These are phyloP conservation scores for Plestiodon gilberti DNA, from an alignment of 2,113 vertebrate species.

Conservation along the genomic window DNA sequence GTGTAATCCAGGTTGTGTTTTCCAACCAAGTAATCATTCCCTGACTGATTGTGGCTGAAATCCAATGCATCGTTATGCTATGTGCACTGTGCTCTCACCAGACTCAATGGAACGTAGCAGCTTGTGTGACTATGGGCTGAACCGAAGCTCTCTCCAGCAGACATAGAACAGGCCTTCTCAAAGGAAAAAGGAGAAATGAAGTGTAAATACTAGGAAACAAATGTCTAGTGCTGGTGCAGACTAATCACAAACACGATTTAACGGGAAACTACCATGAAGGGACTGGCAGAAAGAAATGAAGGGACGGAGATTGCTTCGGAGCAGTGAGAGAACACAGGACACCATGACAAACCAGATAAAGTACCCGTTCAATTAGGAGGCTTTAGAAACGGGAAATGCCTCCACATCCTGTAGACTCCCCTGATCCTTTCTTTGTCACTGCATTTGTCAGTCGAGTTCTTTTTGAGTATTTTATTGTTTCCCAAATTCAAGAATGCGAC, in stretches of 20 bases:
- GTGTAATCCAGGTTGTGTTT: background rate
- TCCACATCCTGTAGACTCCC: slow-evolving; percentile 40
- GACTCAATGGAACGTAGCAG: background rate
- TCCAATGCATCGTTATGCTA: background rate
- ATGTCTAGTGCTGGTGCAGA: slow-evolving; percentile 27
- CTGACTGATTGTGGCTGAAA: background rate
- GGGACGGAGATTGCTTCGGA: background rate
- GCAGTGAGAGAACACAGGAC: slow-evolving; percentile 42
- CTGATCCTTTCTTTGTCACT: slow-evolving; percentile 43
- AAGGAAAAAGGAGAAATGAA: background rate
- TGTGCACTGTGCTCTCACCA: background rate
- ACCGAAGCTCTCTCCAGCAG: background rate
- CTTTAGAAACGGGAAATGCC: slow-evolving; percentile 54
- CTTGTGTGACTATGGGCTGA: background rate
- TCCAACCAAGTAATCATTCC: background rate
- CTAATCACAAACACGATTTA: slow-evolving; percentile 31
- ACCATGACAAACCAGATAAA: slow-evolving; percentile 57
- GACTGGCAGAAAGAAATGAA: slow-evolving; percentile 43
- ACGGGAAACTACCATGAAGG: slow-evolving; percentile 50
- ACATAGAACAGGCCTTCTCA: slow-evolving; percentile 13
- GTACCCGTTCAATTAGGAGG: slow-evolving; percentile 54
- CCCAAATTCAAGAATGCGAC: slow-evolving; percentile 35
- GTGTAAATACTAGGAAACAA: slow-evolving; percentile 24
- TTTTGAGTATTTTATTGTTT: slow-evolving; percentile 39
- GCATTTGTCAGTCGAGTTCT: slow-evolving; percentile 41